Evolutionary conservation across 2,888 invertebrate genomes (phyloP).

Genomic region (Conchocele bisecta): DNA sequence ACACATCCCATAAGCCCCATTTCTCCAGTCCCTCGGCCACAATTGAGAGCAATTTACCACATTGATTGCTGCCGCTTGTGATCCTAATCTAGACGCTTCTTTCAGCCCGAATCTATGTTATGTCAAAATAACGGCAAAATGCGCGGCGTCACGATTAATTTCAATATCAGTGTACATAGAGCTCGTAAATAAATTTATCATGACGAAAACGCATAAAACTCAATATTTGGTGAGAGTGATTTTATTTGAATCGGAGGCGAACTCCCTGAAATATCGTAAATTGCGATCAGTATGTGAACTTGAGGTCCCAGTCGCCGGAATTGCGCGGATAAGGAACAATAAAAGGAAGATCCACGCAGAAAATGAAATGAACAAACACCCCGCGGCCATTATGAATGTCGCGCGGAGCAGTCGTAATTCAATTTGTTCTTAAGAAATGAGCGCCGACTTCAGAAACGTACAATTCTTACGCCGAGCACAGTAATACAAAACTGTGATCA

Average conservation of each 20-base stretch:
- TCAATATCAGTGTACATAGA: slow-evolving; percentile 8
- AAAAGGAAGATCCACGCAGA: slow-evolving; percentile 21
- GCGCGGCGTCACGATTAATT: slow-evolving; percentile 14
- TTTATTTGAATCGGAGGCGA: slow-evolving; percentile 16
- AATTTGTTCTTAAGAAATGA: no score
- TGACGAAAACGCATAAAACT: slow-evolving; percentile 6
- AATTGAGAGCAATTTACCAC: no score
- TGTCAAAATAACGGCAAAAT: no score
- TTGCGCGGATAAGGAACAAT: slow-evolving; percentile 16
- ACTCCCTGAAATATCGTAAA: slow-evolving; percentile 6
- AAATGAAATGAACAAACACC: slow-evolving; percentile 26
- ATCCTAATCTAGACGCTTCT: no score
- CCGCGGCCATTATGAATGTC: slow-evolving; percentile 8
- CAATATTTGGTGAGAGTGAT: slow-evolving; percentile 9
- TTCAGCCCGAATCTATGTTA: no score
- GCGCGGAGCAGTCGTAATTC: slow-evolving; percentile 11
- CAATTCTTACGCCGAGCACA: no score
- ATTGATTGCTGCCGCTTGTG: no score
- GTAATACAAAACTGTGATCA: no score
- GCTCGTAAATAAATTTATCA: slow-evolving; percentile 18
- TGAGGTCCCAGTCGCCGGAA: slow-evolving; percentile 4
- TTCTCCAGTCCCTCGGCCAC: no score
- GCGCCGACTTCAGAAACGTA: no score
- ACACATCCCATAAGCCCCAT: no score
- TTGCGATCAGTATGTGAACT: slow-evolving; percentile 12